Evolutionary conservation across 1,140 invertebrate species (phyloP).

Genomic region (Aphaenogaster ashmeadi): DNA sequence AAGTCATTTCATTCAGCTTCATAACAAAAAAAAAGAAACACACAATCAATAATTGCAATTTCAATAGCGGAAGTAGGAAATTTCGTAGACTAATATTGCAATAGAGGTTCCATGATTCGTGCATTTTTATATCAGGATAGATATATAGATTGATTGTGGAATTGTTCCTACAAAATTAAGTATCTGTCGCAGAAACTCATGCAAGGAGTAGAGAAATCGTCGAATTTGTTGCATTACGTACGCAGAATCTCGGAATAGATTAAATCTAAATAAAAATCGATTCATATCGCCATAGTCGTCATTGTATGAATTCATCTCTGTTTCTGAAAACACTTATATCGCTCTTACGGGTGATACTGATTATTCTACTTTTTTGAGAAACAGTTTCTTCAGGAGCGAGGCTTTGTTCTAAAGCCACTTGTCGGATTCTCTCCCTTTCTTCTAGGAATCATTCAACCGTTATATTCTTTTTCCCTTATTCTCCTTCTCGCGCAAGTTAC

Average conservation of each 20-base stretch:
- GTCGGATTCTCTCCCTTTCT: slow-evolving; percentile 69
- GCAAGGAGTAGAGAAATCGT: slow-evolving; percentile 2
- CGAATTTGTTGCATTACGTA: slow-evolving; percentile 34
- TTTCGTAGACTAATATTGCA: slow-evolving; percentile 3
- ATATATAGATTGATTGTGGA: background rate
- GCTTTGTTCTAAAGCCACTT: slow-evolving; percentile 70
- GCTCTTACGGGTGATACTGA: slow-evolving; percentile 45
- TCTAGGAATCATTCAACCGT: slow-evolving; percentile 4
- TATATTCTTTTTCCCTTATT: slow-evolving; percentile 22
- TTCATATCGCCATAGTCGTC: background rate
- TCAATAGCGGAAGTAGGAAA: background rate
- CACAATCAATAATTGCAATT: background rate
- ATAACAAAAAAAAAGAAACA: background rate
- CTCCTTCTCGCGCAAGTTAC: background rate
- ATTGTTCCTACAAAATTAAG: background rate
- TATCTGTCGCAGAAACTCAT: background rate
- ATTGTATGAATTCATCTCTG: background rate
- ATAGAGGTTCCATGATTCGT: background rate
- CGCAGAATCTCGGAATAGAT: slow-evolving; percentile 21
- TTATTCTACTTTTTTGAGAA: slow-evolving; percentile 50
- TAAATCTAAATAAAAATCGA: slow-evolving; percentile 24
- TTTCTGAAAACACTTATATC: slow-evolving; percentile 34
- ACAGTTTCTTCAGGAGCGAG: slow-evolving; percentile 51
- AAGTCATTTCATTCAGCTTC: background rate
- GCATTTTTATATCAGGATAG: slow-evolving; percentile 25